A percentile compares a stretch with the other conserved stretches of the same genome.
phyloP scores from a whole-genome alignment of 2,888 invertebrate species.

The Folsomia manolachei region DNA sequence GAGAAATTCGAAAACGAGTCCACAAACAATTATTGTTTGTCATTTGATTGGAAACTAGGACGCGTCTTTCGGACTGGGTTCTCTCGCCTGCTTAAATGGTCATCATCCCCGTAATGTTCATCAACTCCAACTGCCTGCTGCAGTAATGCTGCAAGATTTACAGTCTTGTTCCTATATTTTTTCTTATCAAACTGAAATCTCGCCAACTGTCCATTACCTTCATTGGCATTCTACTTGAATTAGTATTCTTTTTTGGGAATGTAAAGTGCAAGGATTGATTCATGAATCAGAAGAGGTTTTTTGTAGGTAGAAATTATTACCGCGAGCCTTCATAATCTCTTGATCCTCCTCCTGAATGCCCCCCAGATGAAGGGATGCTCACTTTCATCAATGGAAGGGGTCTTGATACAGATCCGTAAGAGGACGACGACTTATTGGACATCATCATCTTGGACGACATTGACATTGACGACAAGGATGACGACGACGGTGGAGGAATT shows the following conservation, averaged over 20 bases:
- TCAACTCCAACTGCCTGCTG: neutral
- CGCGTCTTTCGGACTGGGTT: too few species aligned
- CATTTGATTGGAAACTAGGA: too few species aligned
- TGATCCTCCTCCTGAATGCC: conserved; percentile 23
- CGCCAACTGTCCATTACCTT: neutral
- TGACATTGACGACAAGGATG: conserved; percentile 20
- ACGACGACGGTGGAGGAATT: conserved; percentile 47
- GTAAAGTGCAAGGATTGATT: neutral
- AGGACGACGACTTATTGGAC: conserved; percentile 18
- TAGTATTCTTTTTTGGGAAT: neutral
- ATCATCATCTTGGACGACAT: neutral
- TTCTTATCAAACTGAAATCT: too few species aligned
- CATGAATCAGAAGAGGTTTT: conserved; percentile 33
- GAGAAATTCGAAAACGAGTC: too few species aligned
- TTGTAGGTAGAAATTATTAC: conserved; percentile 44
- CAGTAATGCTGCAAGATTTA: neutral
- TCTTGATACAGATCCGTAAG: conserved; percentile 31
- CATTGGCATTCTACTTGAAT: neutral
- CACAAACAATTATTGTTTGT: too few species aligned
- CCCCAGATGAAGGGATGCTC: conserved; percentile 17
- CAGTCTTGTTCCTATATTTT: neutral
- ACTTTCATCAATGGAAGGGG: conserved; percentile 42
- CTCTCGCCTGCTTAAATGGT: too few species aligned
- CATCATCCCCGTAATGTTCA: neutral
- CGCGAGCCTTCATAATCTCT: conserved; percentile 50